phyloP scores from a whole-genome alignment of 2,797 vertebrate species.

The Scomberomorus guttatus region DNA sequence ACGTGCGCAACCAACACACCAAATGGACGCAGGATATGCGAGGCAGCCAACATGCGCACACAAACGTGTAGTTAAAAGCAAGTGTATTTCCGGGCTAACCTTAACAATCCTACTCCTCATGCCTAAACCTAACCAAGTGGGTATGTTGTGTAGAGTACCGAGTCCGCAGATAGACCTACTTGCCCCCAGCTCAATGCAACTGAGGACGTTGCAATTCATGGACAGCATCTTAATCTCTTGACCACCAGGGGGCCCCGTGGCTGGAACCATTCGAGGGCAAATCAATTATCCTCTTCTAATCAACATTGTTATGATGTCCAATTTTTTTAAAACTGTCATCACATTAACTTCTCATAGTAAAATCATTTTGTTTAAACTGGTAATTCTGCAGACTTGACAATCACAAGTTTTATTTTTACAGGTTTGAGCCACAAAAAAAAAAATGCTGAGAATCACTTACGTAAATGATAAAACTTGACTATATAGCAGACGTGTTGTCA shows the following conservation, averaged over 20 bases:
- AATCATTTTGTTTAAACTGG: slow-evolving; percentile 44
- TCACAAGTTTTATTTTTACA: background rate
- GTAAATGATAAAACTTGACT: slow-evolving; percentile 10
- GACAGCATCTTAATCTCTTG: background rate
- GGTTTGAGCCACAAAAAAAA: background rate
- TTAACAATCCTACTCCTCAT: too few relatives aligned
- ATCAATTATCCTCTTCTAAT: background rate
- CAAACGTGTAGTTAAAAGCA: too few relatives aligned
- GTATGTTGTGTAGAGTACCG: too few relatives aligned
- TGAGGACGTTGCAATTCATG: background rate
- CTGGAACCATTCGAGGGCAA: background rate
- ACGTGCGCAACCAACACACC: too few relatives aligned
- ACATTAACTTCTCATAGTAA: background rate
- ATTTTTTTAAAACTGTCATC: background rate
- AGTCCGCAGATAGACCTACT: too few relatives aligned
- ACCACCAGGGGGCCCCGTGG: too few relatives aligned
- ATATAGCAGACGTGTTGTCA: background rate
- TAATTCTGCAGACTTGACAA: slow-evolving; percentile 1
- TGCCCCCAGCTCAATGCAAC: too few relatives aligned
- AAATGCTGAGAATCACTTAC: background rate
- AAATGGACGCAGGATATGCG: too few relatives aligned
- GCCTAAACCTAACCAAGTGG: too few relatives aligned
- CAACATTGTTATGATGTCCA: background rate
- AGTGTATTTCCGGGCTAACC: too few relatives aligned
- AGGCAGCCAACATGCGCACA: too few relatives aligned